Evolutionary conservation across 2,888 invertebrate species (phyloP).

Genomic region (Charanyca ferruginea): DNA sequence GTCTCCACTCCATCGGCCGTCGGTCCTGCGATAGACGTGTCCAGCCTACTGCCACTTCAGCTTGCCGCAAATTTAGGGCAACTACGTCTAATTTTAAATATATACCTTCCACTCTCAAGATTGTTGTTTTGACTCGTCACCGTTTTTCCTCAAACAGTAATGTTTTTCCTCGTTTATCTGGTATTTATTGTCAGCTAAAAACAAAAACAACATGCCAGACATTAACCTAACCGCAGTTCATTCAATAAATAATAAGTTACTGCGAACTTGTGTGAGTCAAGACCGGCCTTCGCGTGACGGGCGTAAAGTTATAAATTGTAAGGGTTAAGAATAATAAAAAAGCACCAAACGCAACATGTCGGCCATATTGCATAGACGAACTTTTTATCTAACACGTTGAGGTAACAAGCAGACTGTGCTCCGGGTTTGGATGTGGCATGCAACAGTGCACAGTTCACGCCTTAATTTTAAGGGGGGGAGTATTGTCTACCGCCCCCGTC

Average conservation of each 20-base stretch:
- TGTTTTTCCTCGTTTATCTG: conserved; percentile 29
- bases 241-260: conserved; percentile 29
- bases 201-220: conserved; percentile 40
- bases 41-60: too few species aligned
- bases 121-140: background rate
- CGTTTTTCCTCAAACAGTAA: conserved; percentile 23
- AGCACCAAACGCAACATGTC: conserved; percentile 61
- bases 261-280: conserved; percentile 43
- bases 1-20: too few species aligned
- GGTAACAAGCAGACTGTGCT: conserved; percentile 22
- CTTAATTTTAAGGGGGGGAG: background rate
- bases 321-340: conserved; percentile 40
- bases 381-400: conserved; percentile 41
- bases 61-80: too few species aligned
- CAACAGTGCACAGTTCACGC: background rate
- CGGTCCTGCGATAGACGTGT: too few species aligned
- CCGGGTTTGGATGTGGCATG: conserved; percentile 39
- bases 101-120: background rate
- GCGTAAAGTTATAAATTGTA: conserved; percentile 18
- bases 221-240: conserved; percentile 19
- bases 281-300: conserved; percentile 52
- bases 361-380: conserved; percentile 56
- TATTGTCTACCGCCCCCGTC: too few species aligned
- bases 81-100: background rate
- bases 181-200: conserved; percentile 8